Evolutionary conservation across 2,113 vertebrate species (phyloP).

Genomic region (Gopherus flavomarginatus): DNA sequence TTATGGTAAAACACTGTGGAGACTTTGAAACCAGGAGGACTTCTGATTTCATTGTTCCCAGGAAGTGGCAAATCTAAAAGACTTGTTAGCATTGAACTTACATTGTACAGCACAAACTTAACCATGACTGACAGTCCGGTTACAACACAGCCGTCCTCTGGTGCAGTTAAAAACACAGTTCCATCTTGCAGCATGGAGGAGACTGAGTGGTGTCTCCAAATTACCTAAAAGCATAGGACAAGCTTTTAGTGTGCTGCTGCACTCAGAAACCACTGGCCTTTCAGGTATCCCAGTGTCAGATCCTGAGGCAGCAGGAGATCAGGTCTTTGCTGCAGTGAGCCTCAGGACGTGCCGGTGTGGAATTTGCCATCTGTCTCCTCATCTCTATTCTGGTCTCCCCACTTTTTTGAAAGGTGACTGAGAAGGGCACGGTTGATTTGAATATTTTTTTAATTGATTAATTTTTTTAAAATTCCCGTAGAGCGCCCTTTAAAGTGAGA

Average conservation of each 20-base stretch:
- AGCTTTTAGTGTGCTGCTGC: conserved; percentile 20
- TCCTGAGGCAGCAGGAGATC: conserved; percentile 47
- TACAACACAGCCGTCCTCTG: conserved; percentile 1
- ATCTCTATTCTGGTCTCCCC: neutral
- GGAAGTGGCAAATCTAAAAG: neutral
- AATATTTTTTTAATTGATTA: conserved; percentile 25
- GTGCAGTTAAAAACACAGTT: neutral
- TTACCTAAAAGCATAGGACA: conserved; percentile 8
- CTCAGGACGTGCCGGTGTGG: neutral
- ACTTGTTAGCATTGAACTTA: conserved; percentile 44
- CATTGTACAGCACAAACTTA: neutral
- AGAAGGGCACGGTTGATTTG: conserved; percentile 30
- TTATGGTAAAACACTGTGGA: conserved; percentile 29
- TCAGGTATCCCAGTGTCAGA: conserved; percentile 36
- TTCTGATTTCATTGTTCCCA: conserved; percentile 48
- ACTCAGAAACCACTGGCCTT: conserved; percentile 9
- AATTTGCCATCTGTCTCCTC: conserved; percentile 3
- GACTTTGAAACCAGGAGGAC: conserved; percentile 17
- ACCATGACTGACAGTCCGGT: neutral
- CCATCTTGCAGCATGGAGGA: neutral
- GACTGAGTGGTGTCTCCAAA: conserved; percentile 41
- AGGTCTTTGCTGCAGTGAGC: conserved; percentile 51
- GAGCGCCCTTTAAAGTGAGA: neutral
- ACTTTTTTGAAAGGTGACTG: conserved; percentile 11
- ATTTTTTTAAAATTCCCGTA: neutral